Evolutionary conservation across 2,888 invertebrate species (phyloP), one percentile per base, ranked within the genome.

Genomic region (Cerceris ruficornis): DNA sequence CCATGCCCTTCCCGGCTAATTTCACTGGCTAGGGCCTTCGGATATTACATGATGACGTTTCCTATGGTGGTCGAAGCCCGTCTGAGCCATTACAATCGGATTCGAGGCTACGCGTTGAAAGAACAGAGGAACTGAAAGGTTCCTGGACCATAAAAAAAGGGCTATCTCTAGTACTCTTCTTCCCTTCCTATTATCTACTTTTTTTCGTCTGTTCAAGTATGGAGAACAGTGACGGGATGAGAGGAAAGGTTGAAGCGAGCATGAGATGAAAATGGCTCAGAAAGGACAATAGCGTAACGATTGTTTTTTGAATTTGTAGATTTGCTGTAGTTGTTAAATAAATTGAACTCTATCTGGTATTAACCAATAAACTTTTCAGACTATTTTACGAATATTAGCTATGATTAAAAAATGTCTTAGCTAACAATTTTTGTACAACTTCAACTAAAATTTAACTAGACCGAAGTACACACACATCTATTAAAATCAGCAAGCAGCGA

Each of bases 11-110:
- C 42, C 50, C 41, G 67, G 13, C 43, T 65, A n/a, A 7, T 17
- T 15, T 50, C 62, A 67, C 57, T 66, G 54, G 67, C 52, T 60
- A 41, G 62, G 62, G 54, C 60, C 69, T 65, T 69, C 39, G 75
- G 60, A 55, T 64, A 61, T 80, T 80, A 71, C 54, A 59, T 65
- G 69, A 77, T 69, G 75, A 70, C 74, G 75, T 76, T 67, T 77
- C 60, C 67, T 60, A 69, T 69, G 69, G 66, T 80, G 75, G 84
- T 83, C 84, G 82, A 82, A 82, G 82, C 74, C 83, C 82, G 84
- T 83, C 85, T 83, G 84, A 82, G 84, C 84, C 84, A 86, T 88
- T 86, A 88, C 82, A 83, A 82, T 83, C 80, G 67, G 69, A 75
- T 73, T 74, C 67, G 58, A 17, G 49, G 14, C 39, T 60, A 7